These are phyloP conservation scores for Gyrodactylus salaris DNA, from an alignment of 1,140 invertebrate genomes.

Conservation along the genomic window DNA sequence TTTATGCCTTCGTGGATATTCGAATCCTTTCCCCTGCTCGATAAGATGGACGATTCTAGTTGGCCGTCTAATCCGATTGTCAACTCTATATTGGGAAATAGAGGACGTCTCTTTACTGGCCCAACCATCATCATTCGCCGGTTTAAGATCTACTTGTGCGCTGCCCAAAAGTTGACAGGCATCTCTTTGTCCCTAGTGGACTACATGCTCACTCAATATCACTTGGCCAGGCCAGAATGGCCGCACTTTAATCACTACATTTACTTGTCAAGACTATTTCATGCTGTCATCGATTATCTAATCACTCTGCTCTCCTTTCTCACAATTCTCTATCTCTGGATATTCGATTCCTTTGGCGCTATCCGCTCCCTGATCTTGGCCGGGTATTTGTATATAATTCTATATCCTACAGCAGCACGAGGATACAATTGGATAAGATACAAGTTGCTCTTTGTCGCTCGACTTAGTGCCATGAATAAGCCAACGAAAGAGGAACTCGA, in stretches of 20 bases:
- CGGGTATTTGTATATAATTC: background rate
- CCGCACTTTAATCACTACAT: background rate
- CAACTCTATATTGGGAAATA: background rate
- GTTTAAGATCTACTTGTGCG: background rate
- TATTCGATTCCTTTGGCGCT: background rate
- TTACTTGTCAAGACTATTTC: background rate
- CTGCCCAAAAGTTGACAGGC: background rate
- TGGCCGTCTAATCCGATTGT: background rate
- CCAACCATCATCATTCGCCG: background rate
- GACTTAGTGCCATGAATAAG: background rate
- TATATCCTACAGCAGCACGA: background rate
- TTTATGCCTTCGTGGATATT: background rate
- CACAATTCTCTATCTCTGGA: background rate
- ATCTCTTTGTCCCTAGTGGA: background rate
- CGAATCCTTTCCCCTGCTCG: background rate
- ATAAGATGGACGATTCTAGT: background rate
- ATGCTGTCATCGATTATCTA: background rate
- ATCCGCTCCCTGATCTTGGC: background rate
- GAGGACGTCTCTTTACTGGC: background rate
- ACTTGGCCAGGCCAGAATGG: background rate
- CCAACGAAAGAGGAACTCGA: background rate
- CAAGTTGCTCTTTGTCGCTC: background rate
- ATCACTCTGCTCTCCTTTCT: background rate
- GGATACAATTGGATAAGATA: background rate
- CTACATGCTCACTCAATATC: background rate